Conservation (phyloP, 2,113 vertebrate genomes). For the Oryzias woworae region DNA sequence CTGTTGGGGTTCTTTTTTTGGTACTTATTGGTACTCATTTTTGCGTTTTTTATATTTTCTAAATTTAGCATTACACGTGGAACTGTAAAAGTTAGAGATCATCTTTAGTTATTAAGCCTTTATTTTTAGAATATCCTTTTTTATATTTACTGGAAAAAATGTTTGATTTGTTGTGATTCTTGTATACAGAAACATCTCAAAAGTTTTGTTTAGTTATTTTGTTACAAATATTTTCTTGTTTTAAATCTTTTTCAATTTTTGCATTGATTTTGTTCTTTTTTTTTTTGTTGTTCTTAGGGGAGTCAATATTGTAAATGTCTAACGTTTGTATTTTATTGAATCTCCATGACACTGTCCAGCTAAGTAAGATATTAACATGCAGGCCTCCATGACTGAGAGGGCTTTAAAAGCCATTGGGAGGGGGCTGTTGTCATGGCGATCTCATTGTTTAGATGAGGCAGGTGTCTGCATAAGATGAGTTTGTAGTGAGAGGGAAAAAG, state of each 20-base stretch:
- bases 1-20: no score
- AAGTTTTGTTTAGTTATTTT: no score
- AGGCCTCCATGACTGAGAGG: constrained; percentile 25
- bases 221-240: no score
- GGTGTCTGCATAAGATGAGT: constrained; percentile 53
- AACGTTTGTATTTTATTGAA: constrained; percentile 4
- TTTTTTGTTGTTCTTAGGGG: not conserved
- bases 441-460: constrained; percentile 64
- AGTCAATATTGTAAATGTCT: not conserved
- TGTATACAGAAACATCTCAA: no score
- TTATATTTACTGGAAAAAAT: no score
- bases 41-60: no score
- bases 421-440: constrained; percentile 62
- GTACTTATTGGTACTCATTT: no score
- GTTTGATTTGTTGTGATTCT: no score
- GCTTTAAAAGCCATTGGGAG: constrained; percentile 48
- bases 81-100: no score
- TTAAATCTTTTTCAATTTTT: not conserved
- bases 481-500: constrained; percentile 30
- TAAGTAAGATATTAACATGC: constrained; percentile 47
- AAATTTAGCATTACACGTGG: no score
- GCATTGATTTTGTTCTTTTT: not conserved
- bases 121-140: no score
- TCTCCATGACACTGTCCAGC: constrained; percentile 35
- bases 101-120: no score